phyloP scores from a whole-genome alignment of 1,140 invertebrate genomes.

The Steinernema feltiae region DNA sequence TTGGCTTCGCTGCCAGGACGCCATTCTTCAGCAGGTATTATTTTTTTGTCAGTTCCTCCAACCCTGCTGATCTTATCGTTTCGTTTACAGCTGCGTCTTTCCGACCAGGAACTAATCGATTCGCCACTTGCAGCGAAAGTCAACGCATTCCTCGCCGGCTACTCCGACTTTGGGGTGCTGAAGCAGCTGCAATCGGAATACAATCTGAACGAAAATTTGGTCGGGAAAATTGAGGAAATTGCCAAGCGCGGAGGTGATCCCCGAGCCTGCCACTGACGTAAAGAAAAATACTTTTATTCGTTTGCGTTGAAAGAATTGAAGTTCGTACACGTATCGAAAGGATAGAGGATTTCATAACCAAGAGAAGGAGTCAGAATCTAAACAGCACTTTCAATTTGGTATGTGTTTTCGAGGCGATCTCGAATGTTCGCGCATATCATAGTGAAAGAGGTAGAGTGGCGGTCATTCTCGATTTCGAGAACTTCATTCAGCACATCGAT shows the following conservation, averaged over 20 bases:
- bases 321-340: background rate
- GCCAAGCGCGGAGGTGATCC: constrained; percentile 51
- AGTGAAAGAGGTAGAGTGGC: constrained; percentile 28
- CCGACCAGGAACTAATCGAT: constrained; percentile 46
- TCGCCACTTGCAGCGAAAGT: constrained; percentile 49
- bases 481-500: constrained; percentile 33
- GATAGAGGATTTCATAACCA: background rate
- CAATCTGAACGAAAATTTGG: constrained; percentile 36
- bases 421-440: constrained; percentile 40
- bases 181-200: constrained; percentile 42
- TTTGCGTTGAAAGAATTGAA: background rate
- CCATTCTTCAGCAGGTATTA: constrained; percentile 42
- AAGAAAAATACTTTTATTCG: constrained; percentile 5
- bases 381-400: constrained; percentile 37
- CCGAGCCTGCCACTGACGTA: constrained; percentile 42
- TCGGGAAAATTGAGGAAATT: constrained; percentile 42
- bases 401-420: constrained; percentile 28
- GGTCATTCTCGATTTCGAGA: constrained; percentile 24
- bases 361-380: background rate
- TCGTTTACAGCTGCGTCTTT: constrained; percentile 39
- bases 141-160: constrained; percentile 48
- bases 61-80: background rate
- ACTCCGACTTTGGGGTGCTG: constrained; percentile 45
- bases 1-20: constrained; percentile 49
- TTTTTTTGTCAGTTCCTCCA: background rate